Percentiles rank a stretch among this genome's conserved stretches.
Evolutionary conservation across 2,888 invertebrate genomes (phyloP).

Genomic region (Himalopsyche japonica): DNA sequence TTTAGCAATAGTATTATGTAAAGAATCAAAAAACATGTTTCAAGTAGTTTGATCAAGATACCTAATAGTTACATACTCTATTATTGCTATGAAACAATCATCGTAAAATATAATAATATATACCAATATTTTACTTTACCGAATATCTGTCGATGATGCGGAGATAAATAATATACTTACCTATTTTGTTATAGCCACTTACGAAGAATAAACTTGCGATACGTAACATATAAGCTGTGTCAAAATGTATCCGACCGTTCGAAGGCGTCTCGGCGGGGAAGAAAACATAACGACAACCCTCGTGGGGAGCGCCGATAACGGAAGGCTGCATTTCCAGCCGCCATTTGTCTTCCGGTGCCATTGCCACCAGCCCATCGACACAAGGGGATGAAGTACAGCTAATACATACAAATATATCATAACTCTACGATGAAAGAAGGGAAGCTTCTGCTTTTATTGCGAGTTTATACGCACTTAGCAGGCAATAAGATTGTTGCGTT

Average conservation of each 20-base stretch:
- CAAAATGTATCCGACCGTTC: background rate
- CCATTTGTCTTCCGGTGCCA: background rate
- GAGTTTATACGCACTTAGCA: background rate
- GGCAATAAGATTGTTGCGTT: background rate
- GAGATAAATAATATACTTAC: background rate
- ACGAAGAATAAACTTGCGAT: background rate
- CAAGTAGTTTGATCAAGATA: too few species aligned
- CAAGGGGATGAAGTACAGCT: background rate
- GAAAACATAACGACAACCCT: background rate
- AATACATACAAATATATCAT: background rate
- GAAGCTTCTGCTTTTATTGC: background rate
- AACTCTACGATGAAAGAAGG: background rate
- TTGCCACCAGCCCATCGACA: background rate
- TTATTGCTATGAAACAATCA: too few species aligned
- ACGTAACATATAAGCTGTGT: background rate
- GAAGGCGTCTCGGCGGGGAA: background rate
- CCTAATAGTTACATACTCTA: too few species aligned
- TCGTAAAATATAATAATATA: too few species aligned
- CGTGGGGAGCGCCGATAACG: background rate
- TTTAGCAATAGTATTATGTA: too few species aligned
- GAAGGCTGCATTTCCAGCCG: background rate
- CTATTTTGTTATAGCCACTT: background rate
- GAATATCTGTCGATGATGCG: background rate
- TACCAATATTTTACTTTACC: background rate
- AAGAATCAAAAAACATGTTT: too few species aligned